Evolutionary conservation across 2,797 vertebrate genomes (phyloP).

Genomic region (Trematomus bernacchii): DNA sequence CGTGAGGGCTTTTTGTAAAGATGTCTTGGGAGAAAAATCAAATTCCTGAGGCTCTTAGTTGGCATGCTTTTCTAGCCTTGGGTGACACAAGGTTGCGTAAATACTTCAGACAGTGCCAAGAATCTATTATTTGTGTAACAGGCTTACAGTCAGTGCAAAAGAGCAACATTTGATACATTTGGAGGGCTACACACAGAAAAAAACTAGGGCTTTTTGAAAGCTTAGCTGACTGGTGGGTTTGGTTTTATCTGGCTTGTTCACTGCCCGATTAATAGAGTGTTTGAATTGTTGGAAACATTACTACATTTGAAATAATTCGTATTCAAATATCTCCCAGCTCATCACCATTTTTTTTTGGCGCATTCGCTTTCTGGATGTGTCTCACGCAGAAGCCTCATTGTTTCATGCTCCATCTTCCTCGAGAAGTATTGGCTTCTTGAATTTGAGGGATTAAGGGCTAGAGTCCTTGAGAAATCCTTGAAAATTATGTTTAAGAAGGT

Average conservation of each 20-base stretch:
- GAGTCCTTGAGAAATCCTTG: too few relatives aligned
- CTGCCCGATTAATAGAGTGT: background rate
- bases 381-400: too few relatives aligned
- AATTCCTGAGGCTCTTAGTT: conserved; percentile 41
- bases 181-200: background rate
- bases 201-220: background rate
- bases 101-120: conserved; percentile 41
- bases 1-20: conserved; percentile 37
- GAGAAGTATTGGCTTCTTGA: too few relatives aligned
- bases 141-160: conserved; percentile 27
- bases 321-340: background rate
- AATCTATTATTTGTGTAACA: conserved; percentile 35
- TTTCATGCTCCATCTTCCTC: background rate
- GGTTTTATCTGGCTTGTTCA: background rate
- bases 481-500: too few relatives aligned
- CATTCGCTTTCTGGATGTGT: too few relatives aligned
- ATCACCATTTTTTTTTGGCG: background rate
- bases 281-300: background rate
- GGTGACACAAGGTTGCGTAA: conserved; percentile 17
- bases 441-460: too few relatives aligned
- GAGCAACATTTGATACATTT: conserved; percentile 12
- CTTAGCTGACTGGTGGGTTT: background rate
- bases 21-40: conserved; percentile 28
- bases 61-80: conserved; percentile 24
- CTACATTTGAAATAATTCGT: background rate